Evolutionary conservation across 1,140 invertebrate genomes (phyloP), one percentile per base, ranked within the genome.

Genomic region (Calephelis nemesis): DNA sequence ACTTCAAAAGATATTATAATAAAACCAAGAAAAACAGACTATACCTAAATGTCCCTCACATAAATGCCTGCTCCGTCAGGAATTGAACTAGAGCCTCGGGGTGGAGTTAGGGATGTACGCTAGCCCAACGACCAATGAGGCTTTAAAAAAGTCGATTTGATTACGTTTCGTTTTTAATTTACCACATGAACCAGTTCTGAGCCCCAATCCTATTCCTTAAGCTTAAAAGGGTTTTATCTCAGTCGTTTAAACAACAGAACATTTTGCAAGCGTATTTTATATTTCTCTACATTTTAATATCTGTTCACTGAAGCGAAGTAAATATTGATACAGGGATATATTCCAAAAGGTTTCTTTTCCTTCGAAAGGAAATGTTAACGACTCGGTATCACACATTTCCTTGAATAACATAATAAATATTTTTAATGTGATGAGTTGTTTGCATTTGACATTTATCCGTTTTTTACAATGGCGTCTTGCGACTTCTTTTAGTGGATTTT

Each of bases 331-430:
- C 64, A 65, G 64, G 64, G 52, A 65, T 65, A 65, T 52, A 52
- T 71, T 64, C 54, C 70, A 71, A 71, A 71, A 63, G 63, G 65
- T 64, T 48, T 60, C 39, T 65, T 63, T 67, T 67, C 45, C 63
- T 65, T 69, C 47, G 52, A 69, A 63, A 48, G 48, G 63, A 67
- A 67, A 42, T 60, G 47, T 66, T 69, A 49, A 71, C 70, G 10
- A 54, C 30, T 65, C 13, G 39, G 67, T 78, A 76, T 74, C 72
- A 67, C 67, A 66, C 63, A 66, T 68, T 63, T 48, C 72, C 63
- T 70, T 80, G 83, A 83, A 54, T 30, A 54, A 54, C 50, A 54
- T 54, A 54, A 54, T 54, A 54, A 54, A 54, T 54, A 54, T 54
- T 54, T 54, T 54, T 52, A 54, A 54, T 54, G 50, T 30, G 50